A percentile compares a stretch with the other conserved stretches of the same genome.
Conservation (phyloP, 2,888 invertebrate genomes). For the Dynastes maya region DNA sequence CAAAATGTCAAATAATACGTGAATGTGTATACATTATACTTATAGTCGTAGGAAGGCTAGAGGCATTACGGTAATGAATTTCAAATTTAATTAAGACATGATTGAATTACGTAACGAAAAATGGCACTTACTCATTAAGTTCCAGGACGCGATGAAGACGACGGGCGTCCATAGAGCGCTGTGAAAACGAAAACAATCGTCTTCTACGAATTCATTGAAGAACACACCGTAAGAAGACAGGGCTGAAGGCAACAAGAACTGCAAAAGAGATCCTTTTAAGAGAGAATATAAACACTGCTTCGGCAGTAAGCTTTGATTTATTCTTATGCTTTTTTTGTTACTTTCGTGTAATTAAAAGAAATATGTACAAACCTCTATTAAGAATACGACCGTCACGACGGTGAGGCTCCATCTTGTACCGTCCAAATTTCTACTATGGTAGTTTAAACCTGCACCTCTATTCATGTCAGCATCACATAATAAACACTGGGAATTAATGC, state of each 20-base stretch:
- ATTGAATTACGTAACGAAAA: background rate
- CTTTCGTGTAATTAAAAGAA: background rate
- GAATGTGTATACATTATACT: background rate
- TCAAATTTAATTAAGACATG: no score
- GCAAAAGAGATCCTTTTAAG: conserved; percentile 34
- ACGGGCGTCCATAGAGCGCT: conserved; percentile 52
- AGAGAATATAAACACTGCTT: conserved; percentile 8
- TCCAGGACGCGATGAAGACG: conserved; percentile 49
- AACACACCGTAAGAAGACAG: conserved; percentile 50
- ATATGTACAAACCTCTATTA: conserved; percentile 46
- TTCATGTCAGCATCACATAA: conserved; percentile 46
- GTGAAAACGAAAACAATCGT: conserved; percentile 47
- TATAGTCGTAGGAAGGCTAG: background rate
- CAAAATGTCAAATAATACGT: conserved; percentile 23
- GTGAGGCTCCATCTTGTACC: conserved; percentile 48
- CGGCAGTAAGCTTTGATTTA: background rate
- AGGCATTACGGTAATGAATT: no score
- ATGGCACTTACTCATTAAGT: conserved; percentile 49
- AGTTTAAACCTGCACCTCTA: conserved; percentile 33
- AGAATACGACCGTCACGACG: conserved; percentile 46
- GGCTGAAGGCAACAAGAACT: conserved; percentile 51
- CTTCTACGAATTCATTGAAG: conserved; percentile 50
- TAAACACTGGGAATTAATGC: conserved; percentile 36
- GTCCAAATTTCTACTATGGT: conserved; percentile 34
- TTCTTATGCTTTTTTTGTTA: background rate